phyloP scores from a whole-genome alignment of 2,113 vertebrate species.

The Pelvicachromis taeniatus region DNA sequence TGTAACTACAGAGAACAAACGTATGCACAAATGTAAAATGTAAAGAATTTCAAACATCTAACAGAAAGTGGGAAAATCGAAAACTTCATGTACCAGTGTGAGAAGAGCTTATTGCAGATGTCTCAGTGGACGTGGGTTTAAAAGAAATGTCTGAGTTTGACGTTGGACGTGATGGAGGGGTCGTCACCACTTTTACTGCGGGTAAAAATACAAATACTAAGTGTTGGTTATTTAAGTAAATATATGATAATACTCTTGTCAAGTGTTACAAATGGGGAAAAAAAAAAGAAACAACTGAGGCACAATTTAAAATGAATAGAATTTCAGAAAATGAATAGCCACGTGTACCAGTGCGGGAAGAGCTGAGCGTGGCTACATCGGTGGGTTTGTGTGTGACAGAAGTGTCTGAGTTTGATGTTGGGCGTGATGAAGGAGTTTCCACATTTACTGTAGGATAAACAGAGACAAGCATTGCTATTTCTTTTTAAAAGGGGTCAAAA shows the following conservation, averaged over 20 bases:
- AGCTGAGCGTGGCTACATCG: background rate
- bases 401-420: background rate
- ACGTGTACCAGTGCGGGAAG: background rate
- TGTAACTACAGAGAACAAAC: background rate
- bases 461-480: background rate
- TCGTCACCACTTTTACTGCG: background rate
- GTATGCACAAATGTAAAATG: background rate
- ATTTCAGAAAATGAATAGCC: background rate
- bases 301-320: rapidly evolving
- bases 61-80: background rate
- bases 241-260: background rate
- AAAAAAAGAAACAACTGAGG: rapidly evolving
- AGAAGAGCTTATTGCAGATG: background rate
- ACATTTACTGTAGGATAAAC: background rate
- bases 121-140: background rate
- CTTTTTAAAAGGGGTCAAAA: background rate
- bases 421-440: background rate
- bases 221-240: background rate
- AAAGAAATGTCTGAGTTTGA: background rate
- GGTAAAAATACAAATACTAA: background rate
- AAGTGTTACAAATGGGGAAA: rapidly evolving
- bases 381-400: background rate
- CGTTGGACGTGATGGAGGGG: background rate
- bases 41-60: background rate
- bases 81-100: background rate